A percentile compares a stretch with the other conserved stretches of the same genome.
Evolutionary conservation across 2,797 vertebrate species (phyloP).

Genomic region (Bryconaethiops microstoma): DNA sequence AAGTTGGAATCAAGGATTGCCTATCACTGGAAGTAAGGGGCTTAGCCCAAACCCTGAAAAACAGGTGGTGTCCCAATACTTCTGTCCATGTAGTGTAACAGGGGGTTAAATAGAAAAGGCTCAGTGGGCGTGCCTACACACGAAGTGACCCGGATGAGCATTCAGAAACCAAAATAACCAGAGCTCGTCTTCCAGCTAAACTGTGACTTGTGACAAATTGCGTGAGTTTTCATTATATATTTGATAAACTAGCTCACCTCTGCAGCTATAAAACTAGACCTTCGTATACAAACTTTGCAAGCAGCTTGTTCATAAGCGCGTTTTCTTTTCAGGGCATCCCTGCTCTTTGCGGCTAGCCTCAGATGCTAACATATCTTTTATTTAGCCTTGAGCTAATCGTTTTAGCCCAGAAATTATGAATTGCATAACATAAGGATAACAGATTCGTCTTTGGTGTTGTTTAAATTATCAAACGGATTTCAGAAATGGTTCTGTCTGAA

Average conservation of each 20-base stretch:
- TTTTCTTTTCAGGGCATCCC: neutral
- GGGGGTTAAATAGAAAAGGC: too few relatives aligned
- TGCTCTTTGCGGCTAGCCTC: neutral
- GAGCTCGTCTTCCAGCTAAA: neutral
- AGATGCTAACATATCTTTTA: neutral
- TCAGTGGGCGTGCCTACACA: neutral
- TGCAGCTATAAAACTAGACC: too few relatives aligned
- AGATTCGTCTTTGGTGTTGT: too few relatives aligned
- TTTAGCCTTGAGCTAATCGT: neutral
- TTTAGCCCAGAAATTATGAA: neutral
- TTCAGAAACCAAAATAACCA: neutral
- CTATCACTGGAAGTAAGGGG: too few relatives aligned
- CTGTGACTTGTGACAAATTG: neutral
- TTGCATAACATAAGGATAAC: neutral
- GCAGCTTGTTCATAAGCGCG: neutral
- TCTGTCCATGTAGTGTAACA: too few relatives aligned
- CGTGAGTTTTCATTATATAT: constrained; percentile 17
- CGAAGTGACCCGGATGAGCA: constrained; percentile 29
- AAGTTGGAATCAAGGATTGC: too few relatives aligned
- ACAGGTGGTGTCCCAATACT: too few relatives aligned
- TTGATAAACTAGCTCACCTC: neutral
- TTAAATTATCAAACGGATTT: too few relatives aligned
- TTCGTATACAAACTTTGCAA: neutral
- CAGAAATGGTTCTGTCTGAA: too few relatives aligned
- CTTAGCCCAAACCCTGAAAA: too few relatives aligned